Evolutionary conservation across 1,140 invertebrate species (phyloP), one percentile per base, ranked within the genome.

Genomic region (Nebria ingens): DNA sequence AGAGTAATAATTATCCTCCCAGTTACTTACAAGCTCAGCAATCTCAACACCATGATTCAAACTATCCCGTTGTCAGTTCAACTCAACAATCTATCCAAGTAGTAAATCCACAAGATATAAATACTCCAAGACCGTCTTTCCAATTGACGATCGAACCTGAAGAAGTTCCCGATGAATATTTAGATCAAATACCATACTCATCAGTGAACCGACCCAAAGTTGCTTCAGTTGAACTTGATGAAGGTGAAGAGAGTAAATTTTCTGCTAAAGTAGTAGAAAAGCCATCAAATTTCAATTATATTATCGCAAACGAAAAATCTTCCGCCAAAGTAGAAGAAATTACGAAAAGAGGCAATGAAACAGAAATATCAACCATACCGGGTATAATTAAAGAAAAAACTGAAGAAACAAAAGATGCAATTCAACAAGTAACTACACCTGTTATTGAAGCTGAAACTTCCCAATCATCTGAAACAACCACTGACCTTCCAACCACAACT

Each of bases 21-120:
- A 17, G 6, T 45, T 45, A 12, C 40, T 17, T 45, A 45, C 40
- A 45, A 45, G 40, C 6, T 12, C 40, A 45, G 17, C 6, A 45
- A 11, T 12, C 4, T 11, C 40, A 45, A 45, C 17, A 45, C 4
- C 6, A 65, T 53, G 61, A 64, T 49, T 61, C 65, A 54, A 61
- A 65, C 2, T 66, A 65, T 54, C 61, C 59, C 12, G 65, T 61
- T 53, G 70, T 70, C 58, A 69, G 69, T 57, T 68, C 69, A 29
- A 22, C 42, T 25, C 52, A 54, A 15, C 67, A 4, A 6, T 63
- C 42, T 60, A 65, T 23, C 64, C 62, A 55, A 63, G 56, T 19
- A 56, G 45, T 17, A 56, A 62, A 45, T 50, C 21, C 58, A 21
- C 45, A 55, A 12, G 53, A 19, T 13, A 34, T 54, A 15, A 42